Evolutionary conservation across 1,140 invertebrate genomes (phyloP), one percentile per base, ranked within the genome.

Genomic region (Lucilia cuprina): DNA sequence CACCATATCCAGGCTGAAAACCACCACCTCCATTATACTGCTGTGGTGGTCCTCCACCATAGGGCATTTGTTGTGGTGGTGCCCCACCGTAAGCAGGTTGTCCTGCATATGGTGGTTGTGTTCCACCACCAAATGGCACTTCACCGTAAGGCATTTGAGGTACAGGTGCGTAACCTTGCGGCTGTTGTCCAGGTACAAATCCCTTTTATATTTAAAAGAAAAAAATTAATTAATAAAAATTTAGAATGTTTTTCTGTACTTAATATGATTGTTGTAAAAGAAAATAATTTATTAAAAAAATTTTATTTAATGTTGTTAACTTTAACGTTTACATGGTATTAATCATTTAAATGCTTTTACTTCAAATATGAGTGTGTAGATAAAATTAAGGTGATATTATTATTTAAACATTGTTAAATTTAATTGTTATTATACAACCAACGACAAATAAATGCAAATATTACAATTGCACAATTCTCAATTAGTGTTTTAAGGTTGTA

Each of bases 71-170:
- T 25, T 65, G 82, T 41, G 70, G 50, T 12, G 75, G 25, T 30
- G 25, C 25, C 25, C 25, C 84, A 74, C 34, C 84, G 82, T 84
- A 84, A 9, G 49, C 25, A 17, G 77, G 83, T 65, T 12, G 55
- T 14, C n/a, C 50, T 34, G 86, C 65, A 17, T 25, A 35, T 77
- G 25, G 25, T 5, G 77, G 84, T 50, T 82, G 88, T 3, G 55
- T 70, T 5, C 85, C 74, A 25, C 85, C 86, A 60, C 86, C 87
- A 74, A 77, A 77, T 9, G 87, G 86, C 0, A 83, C 84, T 19
- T 90, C 88, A 84, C 86, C 87, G 60, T 87, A 88, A 5, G 89
- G 87, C 49, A 85, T 87, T 87, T 86, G 89, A 30, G 89, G 89
- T 41, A 89, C 88, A 83, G 89, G 84, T 17, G 55, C 35, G 50